Base-by-base conservation (phyloP, 2,797 vertebrate species). In the Leptoclinus maculatus region DNA sequence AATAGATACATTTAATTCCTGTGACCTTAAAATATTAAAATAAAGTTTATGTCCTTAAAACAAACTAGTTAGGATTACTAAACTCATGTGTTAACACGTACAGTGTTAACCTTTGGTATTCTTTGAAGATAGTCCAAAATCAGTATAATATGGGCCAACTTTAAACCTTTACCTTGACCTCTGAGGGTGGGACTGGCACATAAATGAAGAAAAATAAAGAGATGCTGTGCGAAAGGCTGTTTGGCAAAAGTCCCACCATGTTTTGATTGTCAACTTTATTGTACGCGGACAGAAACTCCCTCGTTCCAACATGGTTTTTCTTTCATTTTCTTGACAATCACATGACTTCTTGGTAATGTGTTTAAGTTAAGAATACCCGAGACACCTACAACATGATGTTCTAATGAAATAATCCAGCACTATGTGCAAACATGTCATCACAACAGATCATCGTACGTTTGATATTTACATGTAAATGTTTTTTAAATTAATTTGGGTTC, bases 401-500 rank as follows among this genome's bases (percentile, higher is more conserved):
- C 32, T 34, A 2, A 34, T 57, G 13, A 62, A 58, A 19, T 58
- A 34, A 34, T 4, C 11, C 29, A 58, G 56, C 29, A 34, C 5
- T 11, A n/a, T 12, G 17, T 36, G 17, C 32, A 21, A 11, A 66
- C 1, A 10, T 27, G 0, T 43, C 12, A 39, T 60, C 23, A 11
- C 53, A 11, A 8, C 7, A 45, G 6, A 34, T 29, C 17, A 47
- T 27, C 3, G 27, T n/a, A 13, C 11, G 1, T 14, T 19, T 69
- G 7, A 6, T 54, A 54, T 60, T 32, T 14, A 51, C 32, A 21
- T 66, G 14, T 23, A 7, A n/a, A 56, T 41, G 41, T 3, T 41
- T 13, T 41, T 41, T 16, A 11, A 25, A 34, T 7, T 0, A 0
- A 14, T 16, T 12, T 16, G 4, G 2, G 1, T n/a, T 2, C 16